Percentiles rank a stretch among this genome's conserved stretches.
Evolutionary conservation across 2,797 vertebrate genomes (phyloP).

Genomic region (Podargus strigoides): DNA sequence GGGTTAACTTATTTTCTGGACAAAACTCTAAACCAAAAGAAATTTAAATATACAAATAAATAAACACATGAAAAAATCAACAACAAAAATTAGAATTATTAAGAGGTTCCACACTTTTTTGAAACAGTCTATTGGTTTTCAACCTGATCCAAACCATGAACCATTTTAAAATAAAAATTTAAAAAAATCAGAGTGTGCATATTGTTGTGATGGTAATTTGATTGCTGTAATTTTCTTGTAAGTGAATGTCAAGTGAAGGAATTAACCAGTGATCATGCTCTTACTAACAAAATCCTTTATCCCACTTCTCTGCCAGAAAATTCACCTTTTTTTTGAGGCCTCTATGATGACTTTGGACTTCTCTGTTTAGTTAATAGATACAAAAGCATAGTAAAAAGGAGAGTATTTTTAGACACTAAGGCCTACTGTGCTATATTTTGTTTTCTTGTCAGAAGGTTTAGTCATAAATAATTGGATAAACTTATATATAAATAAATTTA

Average conservation of each 20-base stretch:
- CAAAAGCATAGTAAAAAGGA: neutral
- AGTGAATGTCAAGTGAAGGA: too few relatives aligned
- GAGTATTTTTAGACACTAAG: neutral
- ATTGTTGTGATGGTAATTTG: neutral
- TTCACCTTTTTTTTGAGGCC: neutral
- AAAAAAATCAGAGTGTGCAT: neutral
- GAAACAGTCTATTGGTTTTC: neutral
- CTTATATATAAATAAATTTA: neutral
- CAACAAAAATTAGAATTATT: neutral
- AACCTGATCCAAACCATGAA: neutral
- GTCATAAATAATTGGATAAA: neutral
- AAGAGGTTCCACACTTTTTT: neutral
- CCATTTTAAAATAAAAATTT: neutral
- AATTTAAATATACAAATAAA: neutral
- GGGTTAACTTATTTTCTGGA: neutral
- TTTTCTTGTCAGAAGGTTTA: neutral
- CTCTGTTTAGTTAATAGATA: neutral
- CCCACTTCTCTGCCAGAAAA: neutral
- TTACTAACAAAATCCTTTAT: neutral
- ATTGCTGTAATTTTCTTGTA: neutral
- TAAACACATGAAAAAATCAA: neutral
- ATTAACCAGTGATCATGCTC: neutral
- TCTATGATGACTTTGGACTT: neutral
- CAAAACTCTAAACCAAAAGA: neutral
- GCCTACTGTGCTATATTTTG: neutral